A percentile compares a stretch with the other conserved stretches of the same genome.
These are phyloP conservation scores for Isotomurus palustris DNA, from an alignment of 2,888 invertebrate species.

Conservation along the genomic window DNA sequence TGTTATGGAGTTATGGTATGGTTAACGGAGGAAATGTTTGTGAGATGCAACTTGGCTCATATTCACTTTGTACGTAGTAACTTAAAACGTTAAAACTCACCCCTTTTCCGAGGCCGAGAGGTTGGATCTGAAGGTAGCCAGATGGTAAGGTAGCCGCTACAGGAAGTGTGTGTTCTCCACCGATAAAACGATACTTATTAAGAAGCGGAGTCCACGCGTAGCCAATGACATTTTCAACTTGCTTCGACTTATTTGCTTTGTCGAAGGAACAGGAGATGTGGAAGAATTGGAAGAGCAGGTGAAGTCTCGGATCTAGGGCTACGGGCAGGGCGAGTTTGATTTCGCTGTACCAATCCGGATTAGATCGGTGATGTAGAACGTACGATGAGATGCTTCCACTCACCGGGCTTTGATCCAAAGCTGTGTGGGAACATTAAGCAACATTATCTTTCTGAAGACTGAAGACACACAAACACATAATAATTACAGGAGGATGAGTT, in stretches of 20 bases:
- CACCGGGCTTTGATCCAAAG: constrained; percentile 39
- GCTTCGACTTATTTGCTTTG: constrained; percentile 54
- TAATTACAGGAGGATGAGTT: no score
- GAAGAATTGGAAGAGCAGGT: constrained; percentile 89
- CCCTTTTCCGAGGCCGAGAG: constrained; percentile 84
- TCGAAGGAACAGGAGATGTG: constrained; percentile 78
- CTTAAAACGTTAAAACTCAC: constrained; percentile 61
- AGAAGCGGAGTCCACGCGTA: constrained; percentile 90
- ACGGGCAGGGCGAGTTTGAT: constrained; percentile 86
- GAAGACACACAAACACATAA: not conserved
- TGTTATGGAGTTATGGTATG: no score
- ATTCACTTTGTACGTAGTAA: not conserved
- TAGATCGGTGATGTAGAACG: constrained; percentile 76
- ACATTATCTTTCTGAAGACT: not conserved
- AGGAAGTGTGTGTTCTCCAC: constrained; percentile 75
- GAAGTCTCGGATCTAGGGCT: constrained; percentile 77
- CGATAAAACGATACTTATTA: constrained; percentile 63
- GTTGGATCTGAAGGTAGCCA: constrained; percentile 84
- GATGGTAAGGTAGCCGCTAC: constrained; percentile 83
- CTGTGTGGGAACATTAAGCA: constrained; percentile 15
- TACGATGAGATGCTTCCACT: constrained; percentile 43
- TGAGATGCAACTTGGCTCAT: not conserved
- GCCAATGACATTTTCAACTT: constrained; percentile 74
- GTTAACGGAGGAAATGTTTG: no score
- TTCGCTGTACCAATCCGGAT: constrained; percentile 88